These are phyloP conservation scores for Cygnus olor DNA, from an alignment of 2,797 vertebrate species.

Conservation along the genomic window DNA sequence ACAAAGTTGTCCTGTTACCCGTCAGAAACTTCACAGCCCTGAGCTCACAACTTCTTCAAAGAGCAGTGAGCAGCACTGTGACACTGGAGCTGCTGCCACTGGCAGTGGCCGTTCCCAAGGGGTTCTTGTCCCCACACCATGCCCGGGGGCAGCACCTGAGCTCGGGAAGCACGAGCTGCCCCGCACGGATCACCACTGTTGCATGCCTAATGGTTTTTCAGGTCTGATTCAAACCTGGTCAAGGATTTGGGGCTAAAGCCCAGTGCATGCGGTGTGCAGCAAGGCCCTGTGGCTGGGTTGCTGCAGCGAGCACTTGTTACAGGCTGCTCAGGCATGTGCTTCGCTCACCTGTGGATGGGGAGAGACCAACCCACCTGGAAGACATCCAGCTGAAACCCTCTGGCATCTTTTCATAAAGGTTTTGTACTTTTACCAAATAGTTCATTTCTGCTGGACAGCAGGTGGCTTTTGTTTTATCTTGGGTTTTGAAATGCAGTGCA, in stretches of 20 bases:
- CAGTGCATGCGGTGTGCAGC: fast-evolving
- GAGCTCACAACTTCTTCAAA: background rate
- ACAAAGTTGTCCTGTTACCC: background rate
- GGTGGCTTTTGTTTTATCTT: too few species aligned
- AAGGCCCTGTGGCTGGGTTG: too few species aligned
- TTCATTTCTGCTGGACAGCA: too few species aligned
- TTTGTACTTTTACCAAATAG: too few species aligned
- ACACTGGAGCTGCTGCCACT: background rate
- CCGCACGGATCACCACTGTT: fast-evolving
- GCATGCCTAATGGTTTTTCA: fast-evolving
- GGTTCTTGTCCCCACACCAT: fast-evolving
- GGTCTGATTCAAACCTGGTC: background rate
- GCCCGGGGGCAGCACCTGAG: background rate
- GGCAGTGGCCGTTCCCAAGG: too few species aligned
- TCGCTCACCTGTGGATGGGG: too few species aligned
- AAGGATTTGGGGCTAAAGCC: background rate
- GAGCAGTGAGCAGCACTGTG: background rate
- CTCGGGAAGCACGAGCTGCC: fast-evolving
- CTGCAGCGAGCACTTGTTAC: too few species aligned
- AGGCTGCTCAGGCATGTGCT: too few species aligned
- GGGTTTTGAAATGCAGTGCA: too few species aligned
- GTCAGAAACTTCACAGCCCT: background rate
- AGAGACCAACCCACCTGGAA: too few species aligned
- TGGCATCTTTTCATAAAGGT: too few species aligned
- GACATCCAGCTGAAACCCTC: too few species aligned